Percentiles rank a stretch among this genome's conserved stretches.
Conservation (phyloP, 1,140 invertebrate species). For the Helicoverpa armigera region DNA sequence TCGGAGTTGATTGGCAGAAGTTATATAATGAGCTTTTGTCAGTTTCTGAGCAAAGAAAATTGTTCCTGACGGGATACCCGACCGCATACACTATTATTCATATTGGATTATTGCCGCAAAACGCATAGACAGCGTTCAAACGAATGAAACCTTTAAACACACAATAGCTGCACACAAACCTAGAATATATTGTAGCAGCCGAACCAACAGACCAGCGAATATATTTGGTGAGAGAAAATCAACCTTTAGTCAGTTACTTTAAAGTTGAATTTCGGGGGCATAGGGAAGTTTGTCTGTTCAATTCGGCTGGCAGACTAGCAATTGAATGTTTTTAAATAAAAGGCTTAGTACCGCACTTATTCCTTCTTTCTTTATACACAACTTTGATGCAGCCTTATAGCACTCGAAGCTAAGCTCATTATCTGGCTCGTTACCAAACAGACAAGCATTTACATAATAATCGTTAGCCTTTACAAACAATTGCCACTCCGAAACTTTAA, state of each 20-base stretch:
- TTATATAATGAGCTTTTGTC: too few species aligned
- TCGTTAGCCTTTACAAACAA: conserved; percentile 51
- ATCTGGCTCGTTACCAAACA: background rate
- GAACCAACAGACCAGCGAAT: conserved; percentile 43
- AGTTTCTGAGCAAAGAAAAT: too few species aligned
- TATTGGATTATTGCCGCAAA: background rate
- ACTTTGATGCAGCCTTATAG: background rate
- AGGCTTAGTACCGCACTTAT: conserved; percentile 13
- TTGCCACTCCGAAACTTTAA: conserved; percentile 62
- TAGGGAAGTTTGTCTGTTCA: conserved; percentile 14
- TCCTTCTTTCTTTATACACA: background rate
- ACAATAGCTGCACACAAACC: conserved; percentile 68
- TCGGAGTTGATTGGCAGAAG: too few species aligned
- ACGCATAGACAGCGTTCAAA: background rate
- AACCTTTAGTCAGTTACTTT: conserved; percentile 35
- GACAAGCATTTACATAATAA: background rate
- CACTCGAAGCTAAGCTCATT: conserved; percentile 6
- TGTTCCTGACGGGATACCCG: too few species aligned
- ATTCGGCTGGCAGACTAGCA: conserved; percentile 65
- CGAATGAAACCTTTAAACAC: conserved; percentile 25
- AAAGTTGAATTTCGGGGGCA: conserved; percentile 26
- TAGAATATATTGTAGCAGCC: conserved; percentile 64
- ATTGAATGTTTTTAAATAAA: conserved; percentile 60
- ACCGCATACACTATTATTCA: background rate
- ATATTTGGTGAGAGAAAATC: conserved; percentile 27